These are phyloP conservation scores for Spizella passerina DNA, from an alignment of 2,797 vertebrate genomes.

Conservation along the genomic window DNA sequence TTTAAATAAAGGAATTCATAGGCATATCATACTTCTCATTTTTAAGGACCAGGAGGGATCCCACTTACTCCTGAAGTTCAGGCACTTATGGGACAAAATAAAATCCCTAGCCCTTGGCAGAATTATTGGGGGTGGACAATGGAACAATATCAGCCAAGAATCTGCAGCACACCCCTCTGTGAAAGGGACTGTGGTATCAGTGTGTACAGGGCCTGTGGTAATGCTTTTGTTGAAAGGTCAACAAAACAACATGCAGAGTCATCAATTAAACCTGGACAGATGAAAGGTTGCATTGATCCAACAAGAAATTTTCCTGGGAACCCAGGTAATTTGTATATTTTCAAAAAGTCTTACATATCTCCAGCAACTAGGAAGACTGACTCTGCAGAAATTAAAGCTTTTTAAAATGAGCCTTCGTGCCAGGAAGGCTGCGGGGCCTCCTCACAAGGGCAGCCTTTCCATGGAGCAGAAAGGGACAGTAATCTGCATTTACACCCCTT, in stretches of 20 bases:
- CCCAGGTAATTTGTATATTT: neutral
- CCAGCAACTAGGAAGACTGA: neutral
- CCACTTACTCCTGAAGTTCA: neutral
- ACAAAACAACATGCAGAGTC: conserved; percentile 12
- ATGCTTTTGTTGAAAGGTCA: conserved; percentile 49
- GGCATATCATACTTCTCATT: neutral
- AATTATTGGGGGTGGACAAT: neutral
- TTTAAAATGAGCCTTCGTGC: neutral
- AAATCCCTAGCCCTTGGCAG: neutral
- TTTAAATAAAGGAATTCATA: neutral
- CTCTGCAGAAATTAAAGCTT: neutral
- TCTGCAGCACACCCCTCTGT: neutral
- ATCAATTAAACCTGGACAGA: conserved; percentile 46
- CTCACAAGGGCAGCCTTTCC: neutral
- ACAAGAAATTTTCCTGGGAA: conserved; percentile 1
- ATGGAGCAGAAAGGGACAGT: neutral
- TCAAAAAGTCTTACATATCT: neutral
- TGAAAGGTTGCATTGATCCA: conserved; percentile 8
- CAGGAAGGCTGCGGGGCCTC: neutral
- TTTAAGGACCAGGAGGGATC: neutral
- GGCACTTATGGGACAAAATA: neutral
- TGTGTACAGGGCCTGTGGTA: neutral
- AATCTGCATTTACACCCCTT: neutral
- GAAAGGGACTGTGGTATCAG: neutral
- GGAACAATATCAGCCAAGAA: neutral